phyloP scores from a whole-genome alignment of 2,113 vertebrate species.

The Tenebrosternarchus preto region DNA sequence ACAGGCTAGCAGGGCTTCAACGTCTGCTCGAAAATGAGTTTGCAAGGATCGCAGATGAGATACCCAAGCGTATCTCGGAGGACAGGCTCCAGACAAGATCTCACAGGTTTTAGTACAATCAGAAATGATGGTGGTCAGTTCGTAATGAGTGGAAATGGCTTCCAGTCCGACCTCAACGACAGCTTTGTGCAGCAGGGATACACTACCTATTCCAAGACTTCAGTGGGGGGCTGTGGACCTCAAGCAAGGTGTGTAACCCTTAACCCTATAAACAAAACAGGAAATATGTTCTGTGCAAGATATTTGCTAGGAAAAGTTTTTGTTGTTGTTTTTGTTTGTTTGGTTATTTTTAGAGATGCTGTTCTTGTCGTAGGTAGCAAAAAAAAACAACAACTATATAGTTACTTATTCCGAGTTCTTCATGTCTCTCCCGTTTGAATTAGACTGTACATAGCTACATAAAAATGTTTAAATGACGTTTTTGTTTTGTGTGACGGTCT shows the following conservation, averaged over 20 bases:
- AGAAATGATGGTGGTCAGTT: too few species aligned
- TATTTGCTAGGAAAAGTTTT: too few species aligned
- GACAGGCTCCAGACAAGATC: conserved; percentile 65
- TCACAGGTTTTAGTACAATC: conserved; percentile 41
- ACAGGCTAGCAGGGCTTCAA: not conserved
- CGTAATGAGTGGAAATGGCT: conserved; percentile 32
- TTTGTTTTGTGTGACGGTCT: too few species aligned
- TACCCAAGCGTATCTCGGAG: conserved; percentile 53
- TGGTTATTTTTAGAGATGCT: not conserved
- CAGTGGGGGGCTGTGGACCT: conserved; percentile 36
- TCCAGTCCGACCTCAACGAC: not conserved
- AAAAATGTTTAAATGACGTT: too few species aligned
- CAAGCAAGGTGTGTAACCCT: not conserved
- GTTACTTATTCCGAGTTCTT: too few species aligned
- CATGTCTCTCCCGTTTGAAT: too few species aligned
- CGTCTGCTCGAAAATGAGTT: conserved; percentile 59
- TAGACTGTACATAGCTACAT: too few species aligned
- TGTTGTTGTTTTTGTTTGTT: not conserved
- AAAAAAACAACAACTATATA: too few species aligned
- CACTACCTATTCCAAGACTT: not conserved
- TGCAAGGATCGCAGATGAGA: conserved; percentile 57
- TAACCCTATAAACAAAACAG: too few species aligned
- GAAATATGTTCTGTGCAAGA: too few species aligned
- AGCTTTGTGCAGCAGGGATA: conserved; percentile 28
- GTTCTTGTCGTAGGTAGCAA: too few species aligned